phyloP scores from a whole-genome alignment of 2,797 vertebrate genomes.

The Brotogeris chrysoptera region DNA sequence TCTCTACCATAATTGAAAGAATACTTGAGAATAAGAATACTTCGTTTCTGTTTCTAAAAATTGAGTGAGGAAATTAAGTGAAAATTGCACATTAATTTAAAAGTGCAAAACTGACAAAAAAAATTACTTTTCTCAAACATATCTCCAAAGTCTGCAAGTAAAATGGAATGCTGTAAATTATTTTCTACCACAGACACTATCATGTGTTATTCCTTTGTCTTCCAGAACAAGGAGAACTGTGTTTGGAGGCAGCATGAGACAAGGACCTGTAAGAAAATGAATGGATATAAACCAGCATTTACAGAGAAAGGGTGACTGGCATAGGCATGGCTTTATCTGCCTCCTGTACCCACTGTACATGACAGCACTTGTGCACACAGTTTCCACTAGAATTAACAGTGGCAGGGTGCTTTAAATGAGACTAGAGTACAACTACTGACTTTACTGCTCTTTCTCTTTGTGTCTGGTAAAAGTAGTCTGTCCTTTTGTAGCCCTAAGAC shows the following conservation, averaged over 20 bases:
- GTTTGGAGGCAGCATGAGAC: neutral
- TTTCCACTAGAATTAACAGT: neutral
- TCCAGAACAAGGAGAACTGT: neutral
- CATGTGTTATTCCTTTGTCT: neutral
- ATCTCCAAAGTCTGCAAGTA: neutral
- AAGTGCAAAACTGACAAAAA: neutral
- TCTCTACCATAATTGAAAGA: neutral
- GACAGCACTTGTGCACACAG: fast-evolving
- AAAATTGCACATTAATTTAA: neutral
- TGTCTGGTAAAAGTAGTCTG: neutral
- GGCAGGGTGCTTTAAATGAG: neutral
- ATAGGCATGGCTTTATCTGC: neutral
- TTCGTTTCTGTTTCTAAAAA: neutral
- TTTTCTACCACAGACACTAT: neutral
- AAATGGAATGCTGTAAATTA: neutral
- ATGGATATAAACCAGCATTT: neutral
- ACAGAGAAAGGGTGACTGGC: neutral
- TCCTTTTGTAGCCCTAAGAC: neutral
- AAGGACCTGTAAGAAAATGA: neutral
- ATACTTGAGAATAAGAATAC: neutral
- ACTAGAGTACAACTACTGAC: neutral
- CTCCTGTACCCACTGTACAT: fast-evolving
- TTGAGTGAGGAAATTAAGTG: neutral
- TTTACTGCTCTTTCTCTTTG: neutral
- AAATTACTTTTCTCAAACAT: neutral